phyloP scores from a whole-genome alignment of 1,140 invertebrate genomes.

The Drosophila baimaii region DNA sequence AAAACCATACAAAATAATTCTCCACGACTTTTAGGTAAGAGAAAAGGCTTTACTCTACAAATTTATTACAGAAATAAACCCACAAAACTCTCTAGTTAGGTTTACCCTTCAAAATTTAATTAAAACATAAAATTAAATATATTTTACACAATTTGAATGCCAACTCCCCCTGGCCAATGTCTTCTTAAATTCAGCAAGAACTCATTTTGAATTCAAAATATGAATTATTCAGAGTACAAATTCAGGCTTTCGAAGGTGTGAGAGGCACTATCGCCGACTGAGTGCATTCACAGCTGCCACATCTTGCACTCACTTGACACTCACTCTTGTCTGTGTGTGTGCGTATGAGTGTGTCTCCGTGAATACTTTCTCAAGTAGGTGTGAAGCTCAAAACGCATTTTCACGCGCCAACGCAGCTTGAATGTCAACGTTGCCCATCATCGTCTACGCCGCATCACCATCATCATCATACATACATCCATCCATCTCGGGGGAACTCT shows the following conservation, averaged over 20 bases:
- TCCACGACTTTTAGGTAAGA: no score
- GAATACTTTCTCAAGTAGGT: conserved; percentile 65
- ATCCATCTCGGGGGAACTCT: conserved; percentile 28
- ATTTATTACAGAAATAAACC: no score
- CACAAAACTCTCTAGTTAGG: no score
- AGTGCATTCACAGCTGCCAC: conserved; percentile 40
- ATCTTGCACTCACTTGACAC: conserved; percentile 44
- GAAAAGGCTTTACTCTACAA: no score
- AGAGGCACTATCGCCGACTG: conserved; percentile 20
- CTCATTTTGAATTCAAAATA: background rate
- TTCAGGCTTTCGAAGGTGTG: conserved; percentile 1
- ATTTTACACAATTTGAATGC: background rate
- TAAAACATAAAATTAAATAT: no score
- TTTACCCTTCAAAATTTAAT: no score
- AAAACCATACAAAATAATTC: no score
- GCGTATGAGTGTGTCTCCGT: conserved; percentile 17
- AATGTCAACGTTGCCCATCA: conserved; percentile 61
- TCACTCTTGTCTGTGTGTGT: conserved; percentile 23
- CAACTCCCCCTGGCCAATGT: background rate
- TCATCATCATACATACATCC: conserved; percentile 17
- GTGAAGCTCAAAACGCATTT: conserved; percentile 82
- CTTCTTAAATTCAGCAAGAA: background rate
- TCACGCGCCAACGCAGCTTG: conserved; percentile 78
- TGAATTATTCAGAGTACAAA: conserved; percentile 13
- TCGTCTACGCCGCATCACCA: conserved; percentile 15